phyloP scores from a whole-genome alignment of 2,113 vertebrate genomes.

The Tor tambroides region DNA sequence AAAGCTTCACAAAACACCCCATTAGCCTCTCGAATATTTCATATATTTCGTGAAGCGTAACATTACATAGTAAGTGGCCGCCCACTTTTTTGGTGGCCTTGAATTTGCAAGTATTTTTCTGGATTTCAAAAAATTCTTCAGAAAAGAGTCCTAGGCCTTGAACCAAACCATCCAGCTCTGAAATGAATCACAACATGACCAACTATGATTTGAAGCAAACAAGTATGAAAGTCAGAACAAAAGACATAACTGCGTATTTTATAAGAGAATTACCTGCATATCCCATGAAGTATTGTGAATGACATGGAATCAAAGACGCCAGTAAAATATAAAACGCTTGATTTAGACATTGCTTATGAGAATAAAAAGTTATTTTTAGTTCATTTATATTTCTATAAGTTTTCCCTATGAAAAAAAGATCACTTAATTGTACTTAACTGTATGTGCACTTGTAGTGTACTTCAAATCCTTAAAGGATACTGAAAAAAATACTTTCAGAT shows the following conservation, averaged over 20 bases:
- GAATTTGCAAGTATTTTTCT: background rate
- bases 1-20: conserved; percentile 60
- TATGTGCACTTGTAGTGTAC: background rate
- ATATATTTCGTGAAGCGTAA: conserved; percentile 47
- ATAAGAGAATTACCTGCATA: background rate
- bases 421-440: background rate
- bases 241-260: background rate
- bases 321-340: background rate
- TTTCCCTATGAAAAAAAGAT: background rate
- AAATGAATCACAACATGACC: background rate
- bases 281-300: background rate
- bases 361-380: background rate
- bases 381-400: background rate
- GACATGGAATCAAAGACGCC: background rate
- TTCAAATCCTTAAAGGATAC: background rate
- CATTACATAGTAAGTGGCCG: conserved; percentile 34
- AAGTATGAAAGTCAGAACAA: background rate
- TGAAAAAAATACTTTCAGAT: background rate
- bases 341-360: background rate
- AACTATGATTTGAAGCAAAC: background rate
- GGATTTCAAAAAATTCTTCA: conserved; percentile 12
- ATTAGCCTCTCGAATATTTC: conserved; percentile 60
- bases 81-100: conserved; percentile 26
- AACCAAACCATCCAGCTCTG: background rate
- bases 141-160: background rate